These are phyloP conservation scores for Syndactyla subalaris DNA, from an alignment of 2,797 vertebrate species.

Conservation along the genomic window DNA sequence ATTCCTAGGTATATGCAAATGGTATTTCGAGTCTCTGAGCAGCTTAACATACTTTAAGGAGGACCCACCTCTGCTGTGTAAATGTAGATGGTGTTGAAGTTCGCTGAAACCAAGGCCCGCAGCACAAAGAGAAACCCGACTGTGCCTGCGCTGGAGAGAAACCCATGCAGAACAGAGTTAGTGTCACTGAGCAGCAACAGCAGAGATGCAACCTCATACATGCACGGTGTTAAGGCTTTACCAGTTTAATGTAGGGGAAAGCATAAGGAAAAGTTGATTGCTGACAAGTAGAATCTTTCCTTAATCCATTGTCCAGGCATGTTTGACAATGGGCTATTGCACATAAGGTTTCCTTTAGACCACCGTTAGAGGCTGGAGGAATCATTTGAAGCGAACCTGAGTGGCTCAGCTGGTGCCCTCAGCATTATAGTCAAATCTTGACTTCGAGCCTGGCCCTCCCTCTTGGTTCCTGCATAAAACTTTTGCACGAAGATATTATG, in stretches of 20 bases:
- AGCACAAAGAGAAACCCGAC: conserved; percentile 89
- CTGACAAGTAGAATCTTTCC: neutral
- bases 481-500: neutral
- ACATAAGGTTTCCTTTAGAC: neutral
- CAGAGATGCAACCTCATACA: neutral
- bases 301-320: neutral
- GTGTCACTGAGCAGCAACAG: neutral
- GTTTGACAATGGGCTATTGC: neutral
- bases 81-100: conserved; percentile 95
- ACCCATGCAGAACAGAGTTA: neutral
- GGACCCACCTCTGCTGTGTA: conserved; percentile 93
- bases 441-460: neutral
- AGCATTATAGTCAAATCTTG: neutral
- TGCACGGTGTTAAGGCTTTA: neutral
- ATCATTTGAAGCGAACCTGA: neutral
- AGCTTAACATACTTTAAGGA: neutral
- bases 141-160: conserved; percentile 80
- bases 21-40: neutral
- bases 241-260: neutral
- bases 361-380: neutral
- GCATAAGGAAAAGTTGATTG: neutral
- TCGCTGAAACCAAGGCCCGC: conserved; percentile 90
- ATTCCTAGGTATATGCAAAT: neutral
- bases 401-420: neutral
- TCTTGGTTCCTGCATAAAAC: neutral